Evolutionary conservation across 2,113 vertebrate species (phyloP).

Genomic region (Pelobates fuscus): DNA sequence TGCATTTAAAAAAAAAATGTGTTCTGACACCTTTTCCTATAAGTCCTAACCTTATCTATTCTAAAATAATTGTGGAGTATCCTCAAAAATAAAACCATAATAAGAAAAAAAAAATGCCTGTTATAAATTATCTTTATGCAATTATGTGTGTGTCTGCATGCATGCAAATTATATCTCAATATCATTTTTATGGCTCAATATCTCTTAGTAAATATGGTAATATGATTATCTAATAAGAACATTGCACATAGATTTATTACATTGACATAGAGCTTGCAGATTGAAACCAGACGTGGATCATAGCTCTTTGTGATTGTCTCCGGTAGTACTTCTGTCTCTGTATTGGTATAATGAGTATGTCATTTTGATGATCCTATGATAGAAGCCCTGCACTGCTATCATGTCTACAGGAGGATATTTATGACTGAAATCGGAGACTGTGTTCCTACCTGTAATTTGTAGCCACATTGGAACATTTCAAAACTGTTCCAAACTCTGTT

Average conservation of each 20-base stretch:
- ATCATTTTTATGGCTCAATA: not conserved
- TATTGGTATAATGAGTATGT: conserved; percentile 29
- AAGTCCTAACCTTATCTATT: too few relatives aligned
- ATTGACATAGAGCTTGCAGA: conserved; percentile 8
- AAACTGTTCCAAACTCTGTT: not conserved
- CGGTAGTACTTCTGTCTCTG: not conserved
- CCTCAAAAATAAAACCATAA: too few relatives aligned
- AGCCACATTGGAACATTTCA: conserved; percentile 12
- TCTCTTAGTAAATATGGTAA: conserved; percentile 15
- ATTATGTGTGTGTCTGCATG: too few relatives aligned
- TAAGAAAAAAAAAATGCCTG: too few relatives aligned
- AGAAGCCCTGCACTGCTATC: conserved; percentile 18
- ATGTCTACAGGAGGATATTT: conserved; percentile 23
- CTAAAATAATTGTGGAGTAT: too few relatives aligned
- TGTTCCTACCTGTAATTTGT: conserved; percentile 6
- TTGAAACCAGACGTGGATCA: conserved; percentile 16
- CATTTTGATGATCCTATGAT: conserved; percentile 40
- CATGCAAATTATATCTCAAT: not conserved
- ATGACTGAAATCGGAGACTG: not conserved
- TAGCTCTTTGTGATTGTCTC: conserved; percentile 13
- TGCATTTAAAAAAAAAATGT: too few relatives aligned
- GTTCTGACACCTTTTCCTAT: too few relatives aligned
- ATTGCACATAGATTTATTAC: conserved; percentile 16
- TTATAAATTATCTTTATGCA: too few relatives aligned
- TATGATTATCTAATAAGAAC: conserved; percentile 8